Percentiles rank a stretch among this genome's conserved stretches.
Conservation (phyloP, 23 tunicate species). For the Aplidium turbinatum region DNA sequence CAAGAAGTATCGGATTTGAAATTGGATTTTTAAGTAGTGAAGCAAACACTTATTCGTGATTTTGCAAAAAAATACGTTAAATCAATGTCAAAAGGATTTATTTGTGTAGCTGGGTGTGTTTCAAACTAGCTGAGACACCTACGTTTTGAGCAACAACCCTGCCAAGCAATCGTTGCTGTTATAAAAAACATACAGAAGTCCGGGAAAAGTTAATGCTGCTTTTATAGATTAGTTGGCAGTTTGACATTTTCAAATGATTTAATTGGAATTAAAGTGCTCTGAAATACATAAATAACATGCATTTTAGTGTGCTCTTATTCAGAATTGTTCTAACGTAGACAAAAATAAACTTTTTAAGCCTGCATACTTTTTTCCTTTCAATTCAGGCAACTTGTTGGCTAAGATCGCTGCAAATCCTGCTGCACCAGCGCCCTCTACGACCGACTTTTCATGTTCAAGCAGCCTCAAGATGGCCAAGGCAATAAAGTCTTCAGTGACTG, state of each 20-base stretch:
- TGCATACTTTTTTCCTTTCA: conserved; percentile 80
- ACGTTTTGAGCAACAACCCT: no score
- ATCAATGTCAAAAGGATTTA: no score
- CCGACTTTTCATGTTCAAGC: conserved; percentile 72
- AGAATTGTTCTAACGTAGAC: background rate
- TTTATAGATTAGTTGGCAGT: no score
- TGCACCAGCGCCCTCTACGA: conserved; percentile 87
- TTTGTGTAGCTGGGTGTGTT: no score
- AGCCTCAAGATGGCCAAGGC: conserved; percentile 57
- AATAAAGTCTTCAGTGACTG: conserved; percentile 66
- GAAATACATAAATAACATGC: no score
- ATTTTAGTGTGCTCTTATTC: background rate
- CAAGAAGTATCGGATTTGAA: background rate
- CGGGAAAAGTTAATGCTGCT: no score
- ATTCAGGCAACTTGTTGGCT: conserved; percentile 62
- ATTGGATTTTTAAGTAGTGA: background rate
- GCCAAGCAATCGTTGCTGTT: no score
- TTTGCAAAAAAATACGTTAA: no score
- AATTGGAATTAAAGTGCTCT: no score
- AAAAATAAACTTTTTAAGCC: background rate
- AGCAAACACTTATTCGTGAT: background rate
- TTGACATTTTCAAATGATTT: no score
- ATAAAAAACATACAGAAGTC: no score
- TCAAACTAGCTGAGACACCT: no score
- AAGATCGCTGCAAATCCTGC: conserved; percentile 67